Percentiles rank a stretch among this genome's conserved stretches.
These are phyloP conservation scores for Agrypnus murinus DNA, from an alignment of 2,888 invertebrate genomes.

Conservation along the genomic window DNA sequence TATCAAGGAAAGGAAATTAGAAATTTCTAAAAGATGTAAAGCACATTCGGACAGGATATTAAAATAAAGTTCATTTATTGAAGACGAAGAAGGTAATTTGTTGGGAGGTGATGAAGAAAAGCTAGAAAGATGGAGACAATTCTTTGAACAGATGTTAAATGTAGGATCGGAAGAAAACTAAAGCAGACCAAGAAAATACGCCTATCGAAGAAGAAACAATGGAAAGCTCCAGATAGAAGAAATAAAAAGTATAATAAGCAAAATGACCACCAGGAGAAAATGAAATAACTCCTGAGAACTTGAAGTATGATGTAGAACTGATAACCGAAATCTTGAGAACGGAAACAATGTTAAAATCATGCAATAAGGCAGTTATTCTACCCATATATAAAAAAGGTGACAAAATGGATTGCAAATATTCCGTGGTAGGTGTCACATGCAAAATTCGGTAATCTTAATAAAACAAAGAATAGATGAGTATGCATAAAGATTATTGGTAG, in stretches of 20 bases:
- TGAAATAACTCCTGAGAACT: background rate
- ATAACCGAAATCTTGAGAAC: background rate
- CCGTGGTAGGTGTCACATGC: background rate
- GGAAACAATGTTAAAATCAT: too few species aligned
- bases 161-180: too few species aligned
- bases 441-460: background rate
- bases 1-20: background rate
- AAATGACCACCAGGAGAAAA: background rate
- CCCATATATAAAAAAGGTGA: background rate
- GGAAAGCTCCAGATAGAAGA: too few species aligned
- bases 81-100: background rate
- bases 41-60: background rate
- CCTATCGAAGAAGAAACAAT: too few species aligned
- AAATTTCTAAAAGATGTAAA: background rate
- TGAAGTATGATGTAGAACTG: background rate
- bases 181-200: background rate
- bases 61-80: background rate
- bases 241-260: background rate
- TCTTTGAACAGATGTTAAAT: too few species aligned
- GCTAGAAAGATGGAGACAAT: constrained; percentile 2
- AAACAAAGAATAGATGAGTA: background rate
- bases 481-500: background rate
- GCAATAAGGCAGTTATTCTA: too few species aligned
- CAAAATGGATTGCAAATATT: background rate
- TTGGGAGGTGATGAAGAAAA: constrained; percentile 1